Base-by-base conservation (phyloP, 2,888 invertebrate species). In the Ceriagrion tenellum region DNA sequence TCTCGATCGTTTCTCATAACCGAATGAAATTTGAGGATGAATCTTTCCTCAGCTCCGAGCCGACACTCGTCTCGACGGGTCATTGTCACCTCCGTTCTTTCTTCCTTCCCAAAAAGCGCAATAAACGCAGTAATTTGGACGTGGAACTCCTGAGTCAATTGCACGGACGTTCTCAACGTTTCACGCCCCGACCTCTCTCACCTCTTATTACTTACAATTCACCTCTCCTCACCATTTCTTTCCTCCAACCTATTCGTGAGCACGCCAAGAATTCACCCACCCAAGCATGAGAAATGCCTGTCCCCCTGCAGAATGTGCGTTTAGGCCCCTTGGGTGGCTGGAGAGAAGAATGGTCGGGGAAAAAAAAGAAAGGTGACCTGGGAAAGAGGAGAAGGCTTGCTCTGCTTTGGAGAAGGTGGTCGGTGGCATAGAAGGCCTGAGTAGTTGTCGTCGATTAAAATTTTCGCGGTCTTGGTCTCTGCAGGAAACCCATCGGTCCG, bases 391-490 rank as follows among this genome's bases (percentile, higher is more conserved):
- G 13, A 12, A 59, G 59, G 59, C 20, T 59, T 16, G 59, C 18
- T 20, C 13, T 18, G 88, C n/a, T 8, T 8, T 0, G 13, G 55
- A 6, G 55, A 10, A 12, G 26, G 26, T n/a, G 23, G 20, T 13
- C 16, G 88, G 40, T 16, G 23, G 55, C 89, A 47, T 47, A 47
- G 47, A 47, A 4, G 47, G 47, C 47, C 8, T 47, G 89, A 20
- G 91, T 59, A 26, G 69, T 35, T 81, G 93, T 63, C 74, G 93
- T 93, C 93, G 93, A 93, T 93, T 93, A 93, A 93, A 93, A 93
- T 93, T 74, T 93, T 69, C 69, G 69, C 69, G 69, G 93, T 55
- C 56, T 10, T 93, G 93, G 69, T 26, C 47, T 55, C 93, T 74
- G 93, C 63, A 81, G 81, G 35, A 35, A 93, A 69, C 93, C 69